Base-by-base conservation (phyloP, 2,888 invertebrate genomes). In the Heliconius aoede region DNA sequence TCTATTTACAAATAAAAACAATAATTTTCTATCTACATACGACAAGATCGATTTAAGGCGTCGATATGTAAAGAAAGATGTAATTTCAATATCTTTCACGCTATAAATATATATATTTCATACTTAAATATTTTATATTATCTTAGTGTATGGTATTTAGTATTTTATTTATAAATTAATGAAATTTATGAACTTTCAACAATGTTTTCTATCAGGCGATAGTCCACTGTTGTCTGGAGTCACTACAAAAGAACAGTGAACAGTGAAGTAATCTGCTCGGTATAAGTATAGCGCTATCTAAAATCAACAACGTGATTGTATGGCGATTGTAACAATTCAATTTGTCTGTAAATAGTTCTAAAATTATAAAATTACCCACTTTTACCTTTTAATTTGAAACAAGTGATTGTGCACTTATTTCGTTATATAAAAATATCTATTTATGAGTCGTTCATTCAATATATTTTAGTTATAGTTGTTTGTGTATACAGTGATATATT, bases 391-490 rank as follows among this genome's bases (percentile, higher is more conserved):
- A 72, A 61, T 69, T 32, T 18, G 18, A 24, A 61, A 72, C 15
- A 58, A 61, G 40, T 60, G 72, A 72, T 40, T 72, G 58, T 32
- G 28, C 72, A 58, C 60, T 72, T 72, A 60, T 60, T 60, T 40
- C 26, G 36, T 60, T 72, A 60, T 26, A 32, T 60, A 72, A 69
- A 69, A 30, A 51, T 30, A 4, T 51, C 28, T 30, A 55, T 55
- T 55, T 69, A 55, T 55, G 30, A 21, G 26, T 30, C 30, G 21
- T n/a, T n/a, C n/a, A 30, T 55, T 69, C 13, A 55, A 69, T 28
- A 13, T 68, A 24, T 0, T 62, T 32, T 36, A n/a, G 64, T 9
- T n/a, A 13, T 30, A 7, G 11, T 9, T 21, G 46, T 46, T 51
- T 28, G 21, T n/a, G 0, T 51, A 30, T 46, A 4, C 51, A 51